phyloP scores from a whole-genome alignment of 2,888 invertebrate species.

The Drosophila paramelanica region DNA sequence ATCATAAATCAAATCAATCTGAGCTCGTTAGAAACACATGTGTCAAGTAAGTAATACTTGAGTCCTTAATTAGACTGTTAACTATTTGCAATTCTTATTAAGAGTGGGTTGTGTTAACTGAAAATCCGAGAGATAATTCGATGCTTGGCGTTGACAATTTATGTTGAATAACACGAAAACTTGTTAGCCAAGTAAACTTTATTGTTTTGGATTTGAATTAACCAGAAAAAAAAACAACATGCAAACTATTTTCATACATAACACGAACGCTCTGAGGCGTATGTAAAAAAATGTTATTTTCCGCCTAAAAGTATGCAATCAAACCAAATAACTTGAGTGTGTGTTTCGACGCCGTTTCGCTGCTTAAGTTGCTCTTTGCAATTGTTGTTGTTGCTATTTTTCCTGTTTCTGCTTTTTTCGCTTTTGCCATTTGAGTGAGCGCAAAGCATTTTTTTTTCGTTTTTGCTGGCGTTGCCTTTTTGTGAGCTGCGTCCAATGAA shows the following conservation, averaged over 20 bases:
- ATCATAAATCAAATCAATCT: constrained; percentile 27
- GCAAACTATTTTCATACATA: constrained; percentile 61
- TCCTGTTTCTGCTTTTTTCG: constrained; percentile 23
- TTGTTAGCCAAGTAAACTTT: constrained; percentile 30
- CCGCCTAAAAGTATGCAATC: constrained; percentile 72
- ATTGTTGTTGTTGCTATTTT: constrained; percentile 3
- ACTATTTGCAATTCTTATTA: constrained; percentile 8
- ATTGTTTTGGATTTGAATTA: constrained; percentile 23
- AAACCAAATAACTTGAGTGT: constrained; percentile 65
- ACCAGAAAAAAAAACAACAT: constrained; percentile 32
- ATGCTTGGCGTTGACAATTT: constrained; percentile 8
- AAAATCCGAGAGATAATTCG: constrained; percentile 11
- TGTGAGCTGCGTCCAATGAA: constrained; percentile 55
- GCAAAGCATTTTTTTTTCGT: constrained; percentile 26
- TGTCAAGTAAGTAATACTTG: neutral
- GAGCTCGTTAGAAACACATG: neutral
- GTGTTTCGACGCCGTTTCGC: constrained; percentile 38
- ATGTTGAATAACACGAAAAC: constrained; percentile 18
- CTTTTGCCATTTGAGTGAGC: constrained; percentile 45
- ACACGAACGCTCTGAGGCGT: constrained; percentile 50
- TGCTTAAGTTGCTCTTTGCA: constrained; percentile 12
- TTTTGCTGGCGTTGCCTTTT: constrained; percentile 57
- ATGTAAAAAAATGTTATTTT: constrained; percentile 57
- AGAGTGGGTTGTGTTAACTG: neutral
- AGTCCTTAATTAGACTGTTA: constrained; percentile 1